These are phyloP conservation scores for Halesus radiatus DNA, from an alignment of 1,140 invertebrate genomes.

Conservation along the genomic window DNA sequence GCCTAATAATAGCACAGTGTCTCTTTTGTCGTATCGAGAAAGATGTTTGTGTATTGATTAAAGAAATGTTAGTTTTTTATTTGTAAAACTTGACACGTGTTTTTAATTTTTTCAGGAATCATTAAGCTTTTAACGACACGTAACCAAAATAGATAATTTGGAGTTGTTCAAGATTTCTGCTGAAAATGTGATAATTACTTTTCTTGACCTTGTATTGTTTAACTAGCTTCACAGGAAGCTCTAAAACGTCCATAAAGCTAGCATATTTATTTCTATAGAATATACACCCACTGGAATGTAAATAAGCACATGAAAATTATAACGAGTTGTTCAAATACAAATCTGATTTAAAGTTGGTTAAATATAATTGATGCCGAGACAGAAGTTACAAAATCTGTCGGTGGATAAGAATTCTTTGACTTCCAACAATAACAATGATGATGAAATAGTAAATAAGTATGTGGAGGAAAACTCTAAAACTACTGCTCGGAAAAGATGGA, in stretches of 20 bases:
- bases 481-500: constrained; percentile 77
- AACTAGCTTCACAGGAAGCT: neutral
- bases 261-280: neutral
- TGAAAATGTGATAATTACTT: constrained; percentile 30
- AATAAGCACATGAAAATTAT: neutral
- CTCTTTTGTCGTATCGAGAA: constrained; percentile 22
- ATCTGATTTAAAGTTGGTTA: neutral
- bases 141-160: constrained; percentile 30
- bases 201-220: constrained; percentile 20
- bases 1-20: constrained; percentile 44
- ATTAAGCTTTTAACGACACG: constrained; percentile 27
- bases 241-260: constrained; percentile 5
- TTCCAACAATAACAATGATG: constrained; percentile 41
- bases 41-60: constrained; percentile 14
- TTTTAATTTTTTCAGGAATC: constrained; percentile 40
- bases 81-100: constrained; percentile 7
- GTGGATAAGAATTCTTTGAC: neutral
- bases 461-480: constrained; percentile 33
- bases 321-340: neutral
- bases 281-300: neutral
- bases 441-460: constrained; percentile 34
- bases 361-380: constrained; percentile 32
- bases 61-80: neutral
- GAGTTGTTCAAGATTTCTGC: constrained; percentile 24
- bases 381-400: constrained; percentile 14